Conservation (phyloP, 1,140 invertebrate species). For the Orchestia grillus region DNA sequence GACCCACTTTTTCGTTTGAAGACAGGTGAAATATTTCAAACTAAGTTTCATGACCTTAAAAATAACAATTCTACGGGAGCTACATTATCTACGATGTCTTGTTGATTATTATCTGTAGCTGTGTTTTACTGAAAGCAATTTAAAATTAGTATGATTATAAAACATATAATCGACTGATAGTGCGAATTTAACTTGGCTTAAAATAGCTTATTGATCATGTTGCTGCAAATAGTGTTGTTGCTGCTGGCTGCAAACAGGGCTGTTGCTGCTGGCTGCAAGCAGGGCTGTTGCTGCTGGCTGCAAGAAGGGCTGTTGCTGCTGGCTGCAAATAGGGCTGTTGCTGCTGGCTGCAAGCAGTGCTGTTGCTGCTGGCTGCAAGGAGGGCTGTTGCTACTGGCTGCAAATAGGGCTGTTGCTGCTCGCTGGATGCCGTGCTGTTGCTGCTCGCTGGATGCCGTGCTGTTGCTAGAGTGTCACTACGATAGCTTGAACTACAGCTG, state of each 20-base stretch:
- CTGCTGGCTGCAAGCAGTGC: neutral
- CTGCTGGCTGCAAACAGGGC: neutral
- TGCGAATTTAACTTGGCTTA: too few species aligned
- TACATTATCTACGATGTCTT: too few species aligned
- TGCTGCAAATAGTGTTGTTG: neutral
- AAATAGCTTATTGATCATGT: neutral
- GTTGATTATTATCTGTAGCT: too few species aligned
- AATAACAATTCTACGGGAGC: too few species aligned
- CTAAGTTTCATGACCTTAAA: too few species aligned
- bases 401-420: too few species aligned
- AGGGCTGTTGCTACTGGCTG: too few species aligned
- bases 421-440: neutral
- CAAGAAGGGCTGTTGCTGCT: neutral
- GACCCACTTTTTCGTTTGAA: too few species aligned
- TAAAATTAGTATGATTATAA: too few species aligned
- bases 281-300: neutral
- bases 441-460: neutral
- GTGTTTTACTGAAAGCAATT: too few species aligned
- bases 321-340: neutral
- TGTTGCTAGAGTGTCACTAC: neutral
- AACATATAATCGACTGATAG: too few species aligned
- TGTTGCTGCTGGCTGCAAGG: neutral
- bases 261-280: neutral
- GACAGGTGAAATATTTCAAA: too few species aligned
- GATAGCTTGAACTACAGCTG: neutral